A percentile compares a stretch with the other conserved stretches of the same genome.
phyloP scores from a whole-genome alignment of 2,797 vertebrate genomes.

The Apogon hyalosoma region DNA sequence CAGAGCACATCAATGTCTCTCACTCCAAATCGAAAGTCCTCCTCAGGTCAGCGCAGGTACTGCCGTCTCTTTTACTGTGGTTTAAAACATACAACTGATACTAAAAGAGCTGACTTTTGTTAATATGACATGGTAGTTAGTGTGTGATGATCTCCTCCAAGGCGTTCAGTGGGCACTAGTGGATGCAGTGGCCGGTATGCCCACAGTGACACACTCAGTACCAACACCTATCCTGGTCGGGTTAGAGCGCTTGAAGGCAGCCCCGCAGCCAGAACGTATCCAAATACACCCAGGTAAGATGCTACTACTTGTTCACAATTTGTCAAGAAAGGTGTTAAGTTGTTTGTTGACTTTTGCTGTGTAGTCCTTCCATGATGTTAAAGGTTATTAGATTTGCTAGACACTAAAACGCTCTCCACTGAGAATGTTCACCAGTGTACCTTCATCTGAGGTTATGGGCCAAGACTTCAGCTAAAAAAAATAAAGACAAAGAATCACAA shows the following conservation, averaged over 20 bases:
- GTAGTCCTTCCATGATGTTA: neutral
- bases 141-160: conserved; percentile 27
- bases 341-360: neutral
- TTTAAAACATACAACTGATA: neutral
- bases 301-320: neutral
- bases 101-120: neutral
- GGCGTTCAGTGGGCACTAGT: conserved; percentile 75
- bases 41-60: conserved; percentile 84
- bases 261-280: conserved; percentile 87
- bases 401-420: too few relatives aligned
- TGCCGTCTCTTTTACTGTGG: neutral
- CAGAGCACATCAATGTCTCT: conserved; percentile 77
- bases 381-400: too few relatives aligned
- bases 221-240: conserved; percentile 86
- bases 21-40: conserved; percentile 76
- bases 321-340: neutral
- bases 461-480: conserved; percentile 8
- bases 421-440: too few relatives aligned
- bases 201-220: conserved; percentile 77
- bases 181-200: conserved; percentile 63
- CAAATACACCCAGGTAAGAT: conserved; percentile 81
- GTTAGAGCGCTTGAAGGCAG: conserved; percentile 90
- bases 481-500: neutral
- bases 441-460: neutral
- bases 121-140: neutral